phyloP scores from a whole-genome alignment of 2,888 invertebrate genomes.

The Sipha maydis region DNA sequence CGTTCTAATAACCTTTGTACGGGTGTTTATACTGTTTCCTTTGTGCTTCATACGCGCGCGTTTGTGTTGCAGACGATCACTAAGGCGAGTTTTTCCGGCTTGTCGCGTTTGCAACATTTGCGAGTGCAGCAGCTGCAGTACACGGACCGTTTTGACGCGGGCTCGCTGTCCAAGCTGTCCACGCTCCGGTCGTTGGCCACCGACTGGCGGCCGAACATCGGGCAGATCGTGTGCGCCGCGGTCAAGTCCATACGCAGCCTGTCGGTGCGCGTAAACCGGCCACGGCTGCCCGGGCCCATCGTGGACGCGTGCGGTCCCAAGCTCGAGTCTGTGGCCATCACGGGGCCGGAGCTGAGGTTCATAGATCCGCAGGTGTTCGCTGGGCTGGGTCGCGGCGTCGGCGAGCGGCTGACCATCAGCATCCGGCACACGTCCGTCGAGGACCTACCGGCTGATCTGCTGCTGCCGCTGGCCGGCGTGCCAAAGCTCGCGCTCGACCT shows the following conservation, averaged over 20 bases:
- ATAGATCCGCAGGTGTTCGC: conserved; percentile 81
- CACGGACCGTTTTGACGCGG: conserved; percentile 79
- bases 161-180: conserved; percentile 76
- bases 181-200: conserved; percentile 41
- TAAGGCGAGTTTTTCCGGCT: conserved; percentile 77
- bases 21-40: too few species aligned
- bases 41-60: too few species aligned
- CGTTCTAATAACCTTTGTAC: too few species aligned
- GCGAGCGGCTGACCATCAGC: conserved; percentile 66
- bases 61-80: conserved; percentile 72
- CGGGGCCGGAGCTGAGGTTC: conserved; percentile 77
- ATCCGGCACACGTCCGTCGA: conserved; percentile 82
- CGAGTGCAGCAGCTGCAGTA: conserved; percentile 79
- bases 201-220: conserved; percentile 76
- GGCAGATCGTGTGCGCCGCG: conserved; percentile 76
- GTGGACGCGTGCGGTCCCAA: conserved; percentile 80
- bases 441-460: conserved; percentile 82
- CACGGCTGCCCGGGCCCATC: conserved; percentile 79
- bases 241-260: conserved; percentile 80
- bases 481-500: conserved; percentile 85
- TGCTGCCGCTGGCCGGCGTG: conserved; percentile 78
- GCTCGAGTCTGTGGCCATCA: conserved; percentile 82
- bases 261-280: conserved; percentile 80
- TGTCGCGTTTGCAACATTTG: conserved; percentile 78
- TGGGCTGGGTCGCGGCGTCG: conserved; percentile 66